phyloP scores from a whole-genome alignment of 2,888 invertebrate species.

The Tipula vernalis region DNA sequence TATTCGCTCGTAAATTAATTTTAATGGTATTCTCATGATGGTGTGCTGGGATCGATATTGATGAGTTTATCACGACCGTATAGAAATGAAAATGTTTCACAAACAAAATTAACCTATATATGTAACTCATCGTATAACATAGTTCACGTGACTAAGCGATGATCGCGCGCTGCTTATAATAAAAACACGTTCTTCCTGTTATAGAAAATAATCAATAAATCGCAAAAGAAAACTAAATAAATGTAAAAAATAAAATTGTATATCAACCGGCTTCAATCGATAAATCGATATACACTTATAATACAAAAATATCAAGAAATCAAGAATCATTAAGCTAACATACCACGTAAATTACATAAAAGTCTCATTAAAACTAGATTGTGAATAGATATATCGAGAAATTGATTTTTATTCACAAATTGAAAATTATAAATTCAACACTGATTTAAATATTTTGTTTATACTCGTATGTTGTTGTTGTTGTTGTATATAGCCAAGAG shows the following conservation, averaged over 20 bases:
- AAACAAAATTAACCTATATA: background rate
- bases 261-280: background rate
- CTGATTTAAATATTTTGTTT: background rate
- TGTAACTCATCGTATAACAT: background rate
- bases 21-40: background rate
- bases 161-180: background rate
- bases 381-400: background rate
- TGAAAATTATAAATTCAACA: conserved; percentile 4
- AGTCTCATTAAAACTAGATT: background rate
- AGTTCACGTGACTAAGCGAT: background rate
- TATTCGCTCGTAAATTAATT: background rate
- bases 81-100: background rate
- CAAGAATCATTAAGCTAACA: background rate
- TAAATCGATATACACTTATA: background rate
- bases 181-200: background rate
- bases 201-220: background rate
- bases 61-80: background rate
- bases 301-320: background rate
- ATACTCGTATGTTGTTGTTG: background rate
- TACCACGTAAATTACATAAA: conserved; percentile 4
- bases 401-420: background rate
- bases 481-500: background rate
- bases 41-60: background rate
- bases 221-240: background rate
- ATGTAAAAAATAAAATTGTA: background rate